These are phyloP conservation scores for Nephrotoma appendiculata DNA, from an alignment of 2,888 invertebrate species.

Conservation along the genomic window DNA sequence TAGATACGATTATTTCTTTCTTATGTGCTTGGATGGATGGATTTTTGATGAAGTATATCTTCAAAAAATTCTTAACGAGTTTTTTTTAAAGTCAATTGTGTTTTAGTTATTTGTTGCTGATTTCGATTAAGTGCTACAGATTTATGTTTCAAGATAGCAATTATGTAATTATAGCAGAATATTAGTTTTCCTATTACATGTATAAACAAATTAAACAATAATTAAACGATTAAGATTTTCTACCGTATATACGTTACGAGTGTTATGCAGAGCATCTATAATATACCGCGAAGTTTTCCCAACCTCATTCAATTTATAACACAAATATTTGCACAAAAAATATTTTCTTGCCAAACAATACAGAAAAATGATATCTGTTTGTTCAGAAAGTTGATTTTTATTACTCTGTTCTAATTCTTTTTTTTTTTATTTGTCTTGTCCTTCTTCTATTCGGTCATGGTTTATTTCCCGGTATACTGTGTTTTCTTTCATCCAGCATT, in stretches of 20 bases:
- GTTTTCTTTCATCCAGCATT: not conserved
- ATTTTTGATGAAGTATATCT: not conserved
- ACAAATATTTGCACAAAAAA: not conserved
- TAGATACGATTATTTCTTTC: not conserved
- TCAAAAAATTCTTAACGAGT: not conserved
- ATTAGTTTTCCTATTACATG: not conserved
- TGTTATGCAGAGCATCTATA: not conserved
- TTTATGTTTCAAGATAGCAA: not conserved
- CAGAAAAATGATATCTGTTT: not conserved
- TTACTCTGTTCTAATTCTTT: not conserved
- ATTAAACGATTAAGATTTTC: not conserved
- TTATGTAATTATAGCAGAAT: not conserved
- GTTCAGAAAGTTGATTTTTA: not conserved
- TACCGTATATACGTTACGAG: not conserved
- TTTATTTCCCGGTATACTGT: not conserved
- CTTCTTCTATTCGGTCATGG: not conserved
- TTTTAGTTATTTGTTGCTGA: not conserved
- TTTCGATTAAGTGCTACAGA: not conserved
- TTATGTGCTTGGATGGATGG: not conserved
- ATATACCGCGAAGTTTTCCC: not conserved
- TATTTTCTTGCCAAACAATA: not conserved
- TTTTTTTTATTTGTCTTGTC: not conserved
- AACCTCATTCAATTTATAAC: not conserved
- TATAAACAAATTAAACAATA: not conserved
- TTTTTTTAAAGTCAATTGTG: not conserved